Evolutionary conservation across 35 echinoderm and acorn worm genomes (phyloP).

Genomic region (Stichopus chloronotus): DNA sequence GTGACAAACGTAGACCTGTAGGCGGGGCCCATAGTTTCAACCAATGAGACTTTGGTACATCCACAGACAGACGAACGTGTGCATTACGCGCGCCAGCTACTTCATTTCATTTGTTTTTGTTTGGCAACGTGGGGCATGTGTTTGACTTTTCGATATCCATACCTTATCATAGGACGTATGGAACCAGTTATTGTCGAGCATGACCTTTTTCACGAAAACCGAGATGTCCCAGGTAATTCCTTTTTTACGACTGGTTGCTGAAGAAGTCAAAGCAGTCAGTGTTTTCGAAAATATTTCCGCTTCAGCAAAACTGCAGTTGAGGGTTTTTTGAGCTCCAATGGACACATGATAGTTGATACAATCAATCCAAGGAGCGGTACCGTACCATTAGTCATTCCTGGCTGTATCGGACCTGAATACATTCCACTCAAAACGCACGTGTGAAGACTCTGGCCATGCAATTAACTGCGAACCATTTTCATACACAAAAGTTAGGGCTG

Average conservation of each 20-base stretch:
- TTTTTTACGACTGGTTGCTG: background rate
- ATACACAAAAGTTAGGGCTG: too few species aligned
- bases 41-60: background rate
- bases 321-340: background rate
- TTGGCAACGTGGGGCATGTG: too few species aligned
- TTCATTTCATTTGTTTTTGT: too few species aligned
- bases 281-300: background rate
- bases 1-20: background rate
- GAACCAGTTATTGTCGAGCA: background rate
- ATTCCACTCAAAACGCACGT: background rate
- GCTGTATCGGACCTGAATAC: background rate
- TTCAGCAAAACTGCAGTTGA: background rate
- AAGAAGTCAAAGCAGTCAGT: background rate
- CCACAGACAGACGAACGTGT: background rate
- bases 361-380: too few species aligned
- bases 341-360: too few species aligned
- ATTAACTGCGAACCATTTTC: background rate
- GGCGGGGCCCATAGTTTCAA: slow-evolving; percentile 13
- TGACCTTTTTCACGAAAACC: background rate
- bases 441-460: background rate
- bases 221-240: background rate
- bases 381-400: too few species aligned
- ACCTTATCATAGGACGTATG: too few species aligned
- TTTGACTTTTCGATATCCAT: too few species aligned
- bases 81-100: too few species aligned